Conservation (phyloP, 2,113 vertebrate genomes). For the Entelurus aequoreus region DNA sequence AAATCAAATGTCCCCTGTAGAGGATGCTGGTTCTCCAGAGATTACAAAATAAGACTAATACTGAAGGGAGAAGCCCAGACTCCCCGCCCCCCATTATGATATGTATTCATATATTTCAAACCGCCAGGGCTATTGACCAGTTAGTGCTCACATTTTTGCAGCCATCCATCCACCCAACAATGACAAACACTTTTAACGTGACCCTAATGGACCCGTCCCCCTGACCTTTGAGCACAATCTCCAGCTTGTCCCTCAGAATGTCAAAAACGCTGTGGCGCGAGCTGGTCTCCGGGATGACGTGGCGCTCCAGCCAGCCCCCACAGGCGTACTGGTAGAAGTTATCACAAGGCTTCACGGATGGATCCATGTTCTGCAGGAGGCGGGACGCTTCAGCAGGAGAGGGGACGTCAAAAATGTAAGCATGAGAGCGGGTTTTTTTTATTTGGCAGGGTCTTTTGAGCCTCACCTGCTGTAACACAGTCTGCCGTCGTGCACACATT, state of each 20-base stretch:
- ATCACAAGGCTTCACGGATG: constrained; percentile 77
- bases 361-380: constrained; percentile 92
- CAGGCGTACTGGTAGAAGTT: constrained; percentile 96
- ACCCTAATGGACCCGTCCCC: not conserved
- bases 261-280: constrained; percentile 93
- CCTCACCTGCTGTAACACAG: constrained; percentile 87
- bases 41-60: no score
- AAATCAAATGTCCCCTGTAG: no score
- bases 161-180: constrained; percentile 18
- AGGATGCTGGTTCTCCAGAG: no score
- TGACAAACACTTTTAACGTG: not conserved
- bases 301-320: constrained; percentile 85
- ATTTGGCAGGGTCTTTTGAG: not conserved
- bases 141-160: constrained; percentile 1
- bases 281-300: constrained; percentile 93
- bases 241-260: constrained; percentile 87
- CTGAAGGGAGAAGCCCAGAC: no score
- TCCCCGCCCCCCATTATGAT: no score
- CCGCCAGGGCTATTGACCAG: no score
- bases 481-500: constrained; percentile 79
- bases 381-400: constrained; percentile 76
- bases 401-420: not conserved
- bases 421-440: constrained; percentile 10
- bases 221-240: constrained; percentile 93
- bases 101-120: no score